Conservation (phyloP, 1,140 invertebrate species). For the Ooceraea biroi region DNA sequence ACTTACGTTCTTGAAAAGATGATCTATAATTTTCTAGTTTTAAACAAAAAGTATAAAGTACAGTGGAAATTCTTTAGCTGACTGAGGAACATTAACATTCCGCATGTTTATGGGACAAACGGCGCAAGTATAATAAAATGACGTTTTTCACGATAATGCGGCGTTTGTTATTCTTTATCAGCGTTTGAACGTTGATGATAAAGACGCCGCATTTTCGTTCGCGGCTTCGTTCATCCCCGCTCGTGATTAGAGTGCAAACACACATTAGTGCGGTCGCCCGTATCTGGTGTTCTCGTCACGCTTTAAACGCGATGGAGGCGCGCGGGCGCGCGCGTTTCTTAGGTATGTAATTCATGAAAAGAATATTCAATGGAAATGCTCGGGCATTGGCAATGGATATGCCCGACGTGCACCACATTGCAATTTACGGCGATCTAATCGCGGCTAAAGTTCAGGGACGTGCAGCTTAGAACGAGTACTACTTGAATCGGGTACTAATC, state of each 20-base stretch:
- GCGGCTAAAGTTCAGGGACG: slow-evolving; percentile 79
- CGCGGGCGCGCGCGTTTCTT: slow-evolving; percentile 78
- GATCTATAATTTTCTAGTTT: background rate
- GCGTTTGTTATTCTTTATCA: background rate
- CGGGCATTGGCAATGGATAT: slow-evolving; percentile 78
- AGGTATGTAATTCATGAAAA: slow-evolving; percentile 81
- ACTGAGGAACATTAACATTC: background rate
- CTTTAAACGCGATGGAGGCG: slow-evolving; percentile 70
- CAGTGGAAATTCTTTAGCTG: background rate
- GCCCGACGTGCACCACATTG: slow-evolving; percentile 82
- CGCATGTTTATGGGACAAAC: background rate
- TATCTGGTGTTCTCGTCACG: slow-evolving; percentile 76
- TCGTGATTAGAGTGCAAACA: slow-evolving; percentile 73
- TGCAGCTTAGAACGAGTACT: slow-evolving; percentile 21
- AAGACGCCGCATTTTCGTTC: slow-evolving; percentile 55
- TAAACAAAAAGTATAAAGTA: background rate
- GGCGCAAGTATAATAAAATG: background rate
- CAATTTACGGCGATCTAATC: slow-evolving; percentile 81
- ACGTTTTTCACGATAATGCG: background rate
- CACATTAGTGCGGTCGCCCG: slow-evolving; percentile 61
- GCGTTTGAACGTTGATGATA: background rate
- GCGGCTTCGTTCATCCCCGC: slow-evolving; percentile 60
- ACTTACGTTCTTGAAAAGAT: background rate
- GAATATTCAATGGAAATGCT: slow-evolving; percentile 82
- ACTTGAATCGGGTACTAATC: background rate